These are phyloP conservation scores for Nudaria mundana DNA, from an alignment of 2,888 invertebrate genomes.

Conservation along the genomic window DNA sequence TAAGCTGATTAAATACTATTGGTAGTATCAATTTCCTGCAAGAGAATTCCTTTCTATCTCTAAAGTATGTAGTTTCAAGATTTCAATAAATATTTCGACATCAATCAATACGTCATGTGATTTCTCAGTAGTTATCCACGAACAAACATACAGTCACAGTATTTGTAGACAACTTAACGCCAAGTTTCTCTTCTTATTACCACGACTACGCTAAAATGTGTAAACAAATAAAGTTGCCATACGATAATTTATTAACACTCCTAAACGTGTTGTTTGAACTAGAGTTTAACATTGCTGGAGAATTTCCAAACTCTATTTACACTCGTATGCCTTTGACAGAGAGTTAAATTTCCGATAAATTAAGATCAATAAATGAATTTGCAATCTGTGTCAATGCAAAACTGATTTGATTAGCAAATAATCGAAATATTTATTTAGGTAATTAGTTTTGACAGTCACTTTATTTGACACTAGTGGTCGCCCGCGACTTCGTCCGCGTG, in stretches of 20 bases:
- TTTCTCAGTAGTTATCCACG: conserved; percentile 20
- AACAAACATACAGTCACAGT: conserved; percentile 30
- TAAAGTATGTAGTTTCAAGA: too few relatives aligned
- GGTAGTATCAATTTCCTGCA: too few relatives aligned
- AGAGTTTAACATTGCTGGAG: conserved; percentile 34
- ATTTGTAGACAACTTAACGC: conserved; percentile 57
- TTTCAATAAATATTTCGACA: not conserved
- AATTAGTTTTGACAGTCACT: conserved; percentile 8
- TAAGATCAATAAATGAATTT: conserved; percentile 8
- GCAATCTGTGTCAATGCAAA: conserved; percentile 17
- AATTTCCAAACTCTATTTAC: conserved; percentile 29
- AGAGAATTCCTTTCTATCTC: too few relatives aligned
- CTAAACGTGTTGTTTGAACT: conserved; percentile 42
- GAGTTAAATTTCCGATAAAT: not conserved
- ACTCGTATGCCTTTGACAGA: not conserved
- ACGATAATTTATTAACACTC: conserved; percentile 65
- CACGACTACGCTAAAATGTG: conserved; percentile 57
- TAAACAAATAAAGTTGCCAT: conserved; percentile 45
- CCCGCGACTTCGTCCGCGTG: too few relatives aligned
- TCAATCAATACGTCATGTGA: conserved; percentile 24
- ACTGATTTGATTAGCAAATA: conserved; percentile 14
- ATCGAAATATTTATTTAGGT: conserved; percentile 9
- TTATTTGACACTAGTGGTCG: too few relatives aligned
- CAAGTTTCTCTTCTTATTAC: conserved; percentile 60
- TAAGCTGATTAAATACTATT: too few relatives aligned